A percentile compares a stretch with the other conserved stretches of the same genome.
Conservation (phyloP, 2,113 vertebrate genomes). For the Polypterus bichir region DNA sequence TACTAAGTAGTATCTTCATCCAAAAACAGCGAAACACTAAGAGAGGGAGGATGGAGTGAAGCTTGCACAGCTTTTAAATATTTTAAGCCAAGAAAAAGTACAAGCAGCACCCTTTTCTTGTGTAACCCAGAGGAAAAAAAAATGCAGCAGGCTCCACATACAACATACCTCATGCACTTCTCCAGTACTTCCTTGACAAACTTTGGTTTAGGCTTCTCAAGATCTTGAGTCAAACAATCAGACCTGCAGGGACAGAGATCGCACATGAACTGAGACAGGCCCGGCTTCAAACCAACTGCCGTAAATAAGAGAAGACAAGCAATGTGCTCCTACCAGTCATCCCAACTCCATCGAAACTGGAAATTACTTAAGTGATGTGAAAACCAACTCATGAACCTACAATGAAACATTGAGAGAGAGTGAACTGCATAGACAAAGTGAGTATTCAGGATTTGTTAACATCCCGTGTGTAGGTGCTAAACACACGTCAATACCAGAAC, state of each 20-base stretch:
- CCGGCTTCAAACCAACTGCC: not conserved
- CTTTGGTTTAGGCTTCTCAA: slow-evolving; percentile 86
- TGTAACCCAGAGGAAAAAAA: not conserved
- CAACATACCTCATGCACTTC: slow-evolving; percentile 78
- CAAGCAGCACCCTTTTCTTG: too few species aligned
- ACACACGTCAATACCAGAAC: too few species aligned
- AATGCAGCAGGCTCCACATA: not conserved
- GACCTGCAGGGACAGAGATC: slow-evolving; percentile 48
- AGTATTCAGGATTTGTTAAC: too few species aligned
- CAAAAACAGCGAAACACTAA: too few species aligned
- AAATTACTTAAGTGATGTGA: slow-evolving; percentile 96
- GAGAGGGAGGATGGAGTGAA: too few species aligned
- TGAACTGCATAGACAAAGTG: too few species aligned
- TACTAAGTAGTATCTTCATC: too few species aligned
- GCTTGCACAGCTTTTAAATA: too few species aligned
- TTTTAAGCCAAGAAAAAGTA: too few species aligned
- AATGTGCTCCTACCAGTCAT: slow-evolving; percentile 74
- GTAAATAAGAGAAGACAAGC: not conserved
- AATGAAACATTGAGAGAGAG: not conserved
- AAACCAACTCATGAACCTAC: slow-evolving; percentile 87
- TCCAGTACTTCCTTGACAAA: slow-evolving; percentile 96
- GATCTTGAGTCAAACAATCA: slow-evolving; percentile 80
- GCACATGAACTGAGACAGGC: not conserved
- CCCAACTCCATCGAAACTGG: slow-evolving; percentile 97
- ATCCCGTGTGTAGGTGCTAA: too few species aligned